Evolutionary conservation across 1,140 invertebrate species (phyloP).

Genomic region (Platorchestia sp.): DNA sequence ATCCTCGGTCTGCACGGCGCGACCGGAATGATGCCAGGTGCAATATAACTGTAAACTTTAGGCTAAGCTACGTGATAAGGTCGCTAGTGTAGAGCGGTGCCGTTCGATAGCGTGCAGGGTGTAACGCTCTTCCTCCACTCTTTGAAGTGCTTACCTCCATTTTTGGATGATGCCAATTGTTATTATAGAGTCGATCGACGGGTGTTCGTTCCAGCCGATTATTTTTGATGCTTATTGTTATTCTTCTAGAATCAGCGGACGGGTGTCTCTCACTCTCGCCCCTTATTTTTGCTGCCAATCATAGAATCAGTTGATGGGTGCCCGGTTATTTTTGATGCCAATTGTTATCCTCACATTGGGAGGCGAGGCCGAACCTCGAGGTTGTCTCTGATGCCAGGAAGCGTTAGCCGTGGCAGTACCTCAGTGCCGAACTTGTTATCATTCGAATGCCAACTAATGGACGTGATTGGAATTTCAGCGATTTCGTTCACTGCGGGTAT

Average conservation of each 20-base stretch:
- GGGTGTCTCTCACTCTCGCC: neutral
- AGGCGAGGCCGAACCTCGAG: neutral
- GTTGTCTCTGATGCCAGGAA: neutral
- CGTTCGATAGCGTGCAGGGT: slow-evolving; percentile 49
- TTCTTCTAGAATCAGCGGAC: neutral
- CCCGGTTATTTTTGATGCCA: slow-evolving; percentile 12
- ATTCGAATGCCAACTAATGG: neutral
- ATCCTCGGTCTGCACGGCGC: neutral
- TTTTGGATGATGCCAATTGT: neutral
- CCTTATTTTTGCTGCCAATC: slow-evolving; percentile 41
- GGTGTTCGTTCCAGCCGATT: slow-evolving; percentile 15
- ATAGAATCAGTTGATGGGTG: neutral
- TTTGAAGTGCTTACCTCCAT: neutral
- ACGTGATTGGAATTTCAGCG: neutral
- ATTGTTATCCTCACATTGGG: neutral
- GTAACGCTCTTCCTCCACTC: slow-evolving; percentile 17
- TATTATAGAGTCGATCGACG: neutral
- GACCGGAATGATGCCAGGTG: neutral
- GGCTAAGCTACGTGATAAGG: slow-evolving; percentile 23
- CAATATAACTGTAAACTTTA: neutral
- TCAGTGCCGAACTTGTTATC: neutral
- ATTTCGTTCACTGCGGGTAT: neutral
- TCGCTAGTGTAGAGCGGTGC: slow-evolving; percentile 30
- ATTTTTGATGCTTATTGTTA: slow-evolving; percentile 11
- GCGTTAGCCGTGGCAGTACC: neutral